Base-by-base conservation (phyloP, 1,140 invertebrate genomes). In the Drosophila setifemur region DNA sequence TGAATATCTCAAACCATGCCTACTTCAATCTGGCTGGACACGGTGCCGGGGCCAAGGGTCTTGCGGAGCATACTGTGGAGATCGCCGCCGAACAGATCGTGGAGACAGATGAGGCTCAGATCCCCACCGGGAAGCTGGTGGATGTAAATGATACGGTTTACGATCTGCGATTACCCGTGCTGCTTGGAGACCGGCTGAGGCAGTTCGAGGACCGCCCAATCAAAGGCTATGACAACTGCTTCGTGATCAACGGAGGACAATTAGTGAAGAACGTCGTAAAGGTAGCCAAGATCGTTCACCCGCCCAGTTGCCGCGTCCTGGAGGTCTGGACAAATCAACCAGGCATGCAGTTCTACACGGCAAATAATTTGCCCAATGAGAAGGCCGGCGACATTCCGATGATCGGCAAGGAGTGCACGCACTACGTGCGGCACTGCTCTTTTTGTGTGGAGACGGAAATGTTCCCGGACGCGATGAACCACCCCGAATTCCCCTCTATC, bases 11-110 rank as follows among this genome's bases (percentile, higher is more conserved):
- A 0, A 98, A 98, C 91, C 97, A 99, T 89, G 93, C 96, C 2
- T 99, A 98, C 89, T 98, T 98, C 89, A 99, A 99, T 91, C 91
- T 99, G 21, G 96, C 94, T 52, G 97, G 97, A 0, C 95, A 98
- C 90, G 93, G 92, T 2, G 45, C 87, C 9, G 92, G 92, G 0
- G 68, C 91, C 3, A 76, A 88, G 16, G 93, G 93, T 66, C 66
- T 96, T 2, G 93, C 94, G 57, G 93, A 96, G 47, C 97, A 98
- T 88, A 85, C 92, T 2, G 91, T 97, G 5, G 91, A 82, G 1
- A 93, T 98, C 2, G 94, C 95, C 64, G 94, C 96, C 29, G 94
- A 96, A 89, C 90, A 90, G 19, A 96, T 95, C 85, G 95, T 95
- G 0, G 95, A 95, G 23, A 94, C 96, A 0, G 93, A 96, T 77